phyloP scores from a whole-genome alignment of 1,140 invertebrate species.

The Brachionus koreanus region DNA sequence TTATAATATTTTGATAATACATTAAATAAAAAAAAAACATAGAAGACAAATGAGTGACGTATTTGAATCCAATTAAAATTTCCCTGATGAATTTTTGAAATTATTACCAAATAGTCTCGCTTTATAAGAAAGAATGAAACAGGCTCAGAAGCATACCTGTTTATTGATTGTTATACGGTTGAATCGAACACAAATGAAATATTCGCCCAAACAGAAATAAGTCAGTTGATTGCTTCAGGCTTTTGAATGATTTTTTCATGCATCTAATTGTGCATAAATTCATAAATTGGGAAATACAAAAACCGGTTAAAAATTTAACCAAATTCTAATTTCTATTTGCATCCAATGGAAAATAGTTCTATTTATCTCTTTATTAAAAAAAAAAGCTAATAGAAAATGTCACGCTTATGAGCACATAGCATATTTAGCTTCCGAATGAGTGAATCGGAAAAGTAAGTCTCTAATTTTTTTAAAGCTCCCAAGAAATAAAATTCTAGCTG shows the following conservation, averaged over 20 bases:
- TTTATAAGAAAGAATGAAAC: neutral
- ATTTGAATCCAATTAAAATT: neutral
- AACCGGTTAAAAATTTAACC: neutral
- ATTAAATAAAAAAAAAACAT: neutral
- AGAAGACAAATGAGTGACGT: neutral
- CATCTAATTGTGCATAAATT: conserved; percentile 36
- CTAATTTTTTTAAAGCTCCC: conserved; percentile 13
- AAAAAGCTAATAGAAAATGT: neutral
- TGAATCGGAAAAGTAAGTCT: conserved; percentile 22
- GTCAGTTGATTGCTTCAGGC: neutral
- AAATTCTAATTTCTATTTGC: neutral
- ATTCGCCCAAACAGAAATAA: neutral
- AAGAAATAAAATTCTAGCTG: conserved; percentile 6
- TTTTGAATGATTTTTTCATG: conserved; percentile 22
- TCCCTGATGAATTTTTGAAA: neutral
- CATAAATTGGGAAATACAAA: neutral
- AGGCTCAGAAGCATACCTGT: neutral
- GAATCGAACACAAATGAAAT: neutral
- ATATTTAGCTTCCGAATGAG: neutral
- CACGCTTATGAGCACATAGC: conserved; percentile 12
- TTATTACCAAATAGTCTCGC: neutral
- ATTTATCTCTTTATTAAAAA: neutral
- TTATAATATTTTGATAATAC: too few relatives aligned
- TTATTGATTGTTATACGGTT: neutral
- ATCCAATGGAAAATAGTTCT: neutral